Percentiles rank a stretch among this genome's conserved stretches.
Conservation (phyloP, 2,888 invertebrate genomes). For the Ochlodes sylvanus region DNA sequence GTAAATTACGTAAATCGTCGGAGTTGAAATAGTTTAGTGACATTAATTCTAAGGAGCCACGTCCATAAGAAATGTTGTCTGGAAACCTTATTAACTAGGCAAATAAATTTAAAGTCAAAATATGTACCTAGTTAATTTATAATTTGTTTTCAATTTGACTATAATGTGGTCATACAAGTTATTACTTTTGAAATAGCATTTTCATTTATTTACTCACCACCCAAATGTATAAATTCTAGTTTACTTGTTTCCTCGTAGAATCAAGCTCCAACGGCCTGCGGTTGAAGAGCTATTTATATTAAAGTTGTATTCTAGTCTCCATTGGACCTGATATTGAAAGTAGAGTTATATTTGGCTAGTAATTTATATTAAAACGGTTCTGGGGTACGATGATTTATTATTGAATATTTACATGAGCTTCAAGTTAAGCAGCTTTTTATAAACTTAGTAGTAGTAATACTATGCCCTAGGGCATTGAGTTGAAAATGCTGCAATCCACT, state of each 20-base stretch:
- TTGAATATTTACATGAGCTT: too few species aligned
- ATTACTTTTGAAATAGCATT: not conserved
- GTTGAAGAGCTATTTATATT: not conserved
- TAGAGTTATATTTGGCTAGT: too few species aligned
- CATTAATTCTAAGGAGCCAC: constrained; percentile 19
- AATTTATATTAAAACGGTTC: too few species aligned
- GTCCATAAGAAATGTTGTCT: not conserved
- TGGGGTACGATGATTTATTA: too few species aligned
- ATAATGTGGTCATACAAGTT: not conserved
- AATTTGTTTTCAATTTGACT: not conserved
- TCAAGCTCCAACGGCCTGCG: not conserved
- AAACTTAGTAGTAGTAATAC: too few species aligned
- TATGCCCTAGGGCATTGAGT: too few species aligned
- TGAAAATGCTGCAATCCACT: too few species aligned
- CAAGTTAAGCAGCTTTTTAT: too few species aligned
- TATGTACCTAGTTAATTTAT: not conserved
- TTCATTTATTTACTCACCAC: too few species aligned
- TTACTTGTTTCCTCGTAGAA: not conserved
- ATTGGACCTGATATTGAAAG: too few species aligned
- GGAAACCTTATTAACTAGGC: not conserved
- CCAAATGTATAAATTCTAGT: too few species aligned
- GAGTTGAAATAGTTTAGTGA: constrained; percentile 30
- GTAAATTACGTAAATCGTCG: constrained; percentile 32
- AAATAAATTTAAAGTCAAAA: not conserved
- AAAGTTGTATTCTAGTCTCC: too few species aligned